Percentiles rank a stretch among this genome's conserved stretches.
These are phyloP conservation scores for Phyllostomus hastatus DNA, from an alignment of 2,113 vertebrate genomes.

Conservation along the genomic window DNA sequence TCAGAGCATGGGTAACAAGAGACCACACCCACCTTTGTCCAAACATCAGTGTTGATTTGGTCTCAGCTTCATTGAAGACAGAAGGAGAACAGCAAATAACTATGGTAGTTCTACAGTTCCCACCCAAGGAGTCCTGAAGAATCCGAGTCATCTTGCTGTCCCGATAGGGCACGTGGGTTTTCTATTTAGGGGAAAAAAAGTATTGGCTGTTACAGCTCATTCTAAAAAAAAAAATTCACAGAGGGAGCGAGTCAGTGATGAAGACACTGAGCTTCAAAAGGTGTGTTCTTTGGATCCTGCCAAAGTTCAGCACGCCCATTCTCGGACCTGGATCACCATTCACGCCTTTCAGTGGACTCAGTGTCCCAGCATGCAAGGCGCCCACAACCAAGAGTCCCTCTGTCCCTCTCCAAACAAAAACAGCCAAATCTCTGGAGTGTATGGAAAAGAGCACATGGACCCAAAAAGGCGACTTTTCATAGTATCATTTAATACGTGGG, in stretches of 20 bases:
- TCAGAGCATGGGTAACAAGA: neutral
- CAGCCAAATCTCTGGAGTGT: neutral
- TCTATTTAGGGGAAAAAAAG: conserved; percentile 78
- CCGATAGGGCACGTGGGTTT: conserved; percentile 94
- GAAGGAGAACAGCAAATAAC: conserved; percentile 97
- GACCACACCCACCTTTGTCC: conserved; percentile 89
- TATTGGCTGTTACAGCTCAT: neutral
- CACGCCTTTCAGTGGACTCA: neutral
- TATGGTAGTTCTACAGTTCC: conserved; percentile 95
- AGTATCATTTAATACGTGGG: conserved; percentile 22
- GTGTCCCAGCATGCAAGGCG: neutral
- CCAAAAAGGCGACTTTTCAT: neutral
- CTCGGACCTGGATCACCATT: neutral
- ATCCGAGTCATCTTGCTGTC: conserved; percentile 98
- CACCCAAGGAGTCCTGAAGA: conserved; percentile 95
- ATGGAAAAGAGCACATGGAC: neutral
- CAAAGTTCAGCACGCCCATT: neutral
- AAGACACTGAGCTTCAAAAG: neutral
- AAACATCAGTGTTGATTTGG: conserved; percentile 95
- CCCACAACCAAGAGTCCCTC: neutral
- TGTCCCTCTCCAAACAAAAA: neutral
- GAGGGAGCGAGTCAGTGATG: neutral
- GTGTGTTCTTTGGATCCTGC: neutral
- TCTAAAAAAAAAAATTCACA: conserved; percentile 11
- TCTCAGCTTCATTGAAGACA: conserved; percentile 93